Conservation (phyloP, 2,113 vertebrate species). For the Bucco capensis region DNA sequence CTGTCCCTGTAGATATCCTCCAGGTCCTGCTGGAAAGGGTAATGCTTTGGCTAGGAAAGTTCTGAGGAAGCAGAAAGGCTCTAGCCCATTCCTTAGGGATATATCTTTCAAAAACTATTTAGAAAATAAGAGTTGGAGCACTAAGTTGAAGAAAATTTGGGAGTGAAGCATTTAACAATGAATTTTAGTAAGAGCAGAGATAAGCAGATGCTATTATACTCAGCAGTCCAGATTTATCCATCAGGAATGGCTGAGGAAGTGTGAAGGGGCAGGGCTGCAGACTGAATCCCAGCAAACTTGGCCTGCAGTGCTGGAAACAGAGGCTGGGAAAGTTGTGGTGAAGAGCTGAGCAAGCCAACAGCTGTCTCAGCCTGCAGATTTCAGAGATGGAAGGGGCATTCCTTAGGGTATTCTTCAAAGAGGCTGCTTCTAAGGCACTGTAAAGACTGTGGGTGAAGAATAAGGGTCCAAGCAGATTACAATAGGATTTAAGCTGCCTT, state of each 20-base stretch:
- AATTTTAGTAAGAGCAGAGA: neutral
- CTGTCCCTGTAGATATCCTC: neutral
- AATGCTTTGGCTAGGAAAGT: neutral
- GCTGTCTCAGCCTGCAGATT: neutral
- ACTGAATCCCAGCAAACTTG: neutral
- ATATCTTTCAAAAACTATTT: neutral
- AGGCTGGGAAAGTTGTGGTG: neutral
- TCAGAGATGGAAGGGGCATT: neutral
- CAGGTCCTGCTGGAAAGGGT: neutral
- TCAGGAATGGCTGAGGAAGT: neutral
- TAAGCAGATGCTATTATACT: neutral
- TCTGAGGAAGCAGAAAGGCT: neutral
- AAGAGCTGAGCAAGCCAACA: neutral
- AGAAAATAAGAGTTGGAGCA: neutral
- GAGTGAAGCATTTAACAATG: neutral
- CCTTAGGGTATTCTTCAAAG: neutral
- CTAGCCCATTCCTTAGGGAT: neutral
- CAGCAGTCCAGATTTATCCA: neutral
- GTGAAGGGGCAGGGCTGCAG: neutral
- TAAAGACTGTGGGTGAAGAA: neutral
- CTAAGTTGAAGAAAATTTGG: neutral
- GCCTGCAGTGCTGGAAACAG: neutral
- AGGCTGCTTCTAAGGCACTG: neutral
- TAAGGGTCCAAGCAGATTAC: neutral
- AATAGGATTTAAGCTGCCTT: neutral